phyloP scores from a whole-genome alignment of 1,140 invertebrate genomes.

The Choristoneura fumiferana region DNA sequence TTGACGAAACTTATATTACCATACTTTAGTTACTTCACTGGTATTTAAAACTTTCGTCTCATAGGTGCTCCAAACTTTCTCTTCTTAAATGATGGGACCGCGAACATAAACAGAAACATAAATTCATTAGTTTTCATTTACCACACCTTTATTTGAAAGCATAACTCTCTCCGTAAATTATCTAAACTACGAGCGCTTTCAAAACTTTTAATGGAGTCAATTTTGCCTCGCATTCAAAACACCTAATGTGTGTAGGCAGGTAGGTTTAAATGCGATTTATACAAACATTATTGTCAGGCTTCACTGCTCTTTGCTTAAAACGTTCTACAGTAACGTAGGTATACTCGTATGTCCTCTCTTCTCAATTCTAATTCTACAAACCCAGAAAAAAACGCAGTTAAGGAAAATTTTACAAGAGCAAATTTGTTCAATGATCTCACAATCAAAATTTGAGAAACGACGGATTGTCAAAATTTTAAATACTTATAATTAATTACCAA shows the following conservation, averaged over 20 bases:
- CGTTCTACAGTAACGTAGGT: too few species aligned
- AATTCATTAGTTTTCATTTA: slow-evolving; percentile 66
- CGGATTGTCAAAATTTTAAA: too few species aligned
- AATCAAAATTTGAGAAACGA: too few species aligned
- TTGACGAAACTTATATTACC: too few species aligned
- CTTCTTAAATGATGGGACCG: slow-evolving; percentile 9
- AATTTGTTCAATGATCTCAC: too few species aligned
- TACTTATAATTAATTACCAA: too few species aligned
- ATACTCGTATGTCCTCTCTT: too few species aligned
- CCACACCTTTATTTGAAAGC: slow-evolving; percentile 49
- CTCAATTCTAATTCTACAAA: too few species aligned
- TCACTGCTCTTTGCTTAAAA: slow-evolving; percentile 31
- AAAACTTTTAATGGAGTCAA: slow-evolving; percentile 76
- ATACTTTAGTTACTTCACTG: too few species aligned
- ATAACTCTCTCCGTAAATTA: slow-evolving; percentile 71
- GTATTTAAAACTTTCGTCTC: too few species aligned
- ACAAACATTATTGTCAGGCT: slow-evolving; percentile 49
- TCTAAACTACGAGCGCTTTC: slow-evolving; percentile 73
- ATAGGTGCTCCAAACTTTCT: not conserved
- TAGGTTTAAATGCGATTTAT: slow-evolving; percentile 55
- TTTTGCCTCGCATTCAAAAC: slow-evolving; percentile 72
- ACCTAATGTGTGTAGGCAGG: slow-evolving; percentile 47
- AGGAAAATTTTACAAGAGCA: too few species aligned
- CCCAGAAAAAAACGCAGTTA: too few species aligned
- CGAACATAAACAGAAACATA: slow-evolving; percentile 56